These are phyloP conservation scores for Urosaurus nigricauda DNA, from an alignment of 2,797 vertebrate species.

Conservation along the genomic window DNA sequence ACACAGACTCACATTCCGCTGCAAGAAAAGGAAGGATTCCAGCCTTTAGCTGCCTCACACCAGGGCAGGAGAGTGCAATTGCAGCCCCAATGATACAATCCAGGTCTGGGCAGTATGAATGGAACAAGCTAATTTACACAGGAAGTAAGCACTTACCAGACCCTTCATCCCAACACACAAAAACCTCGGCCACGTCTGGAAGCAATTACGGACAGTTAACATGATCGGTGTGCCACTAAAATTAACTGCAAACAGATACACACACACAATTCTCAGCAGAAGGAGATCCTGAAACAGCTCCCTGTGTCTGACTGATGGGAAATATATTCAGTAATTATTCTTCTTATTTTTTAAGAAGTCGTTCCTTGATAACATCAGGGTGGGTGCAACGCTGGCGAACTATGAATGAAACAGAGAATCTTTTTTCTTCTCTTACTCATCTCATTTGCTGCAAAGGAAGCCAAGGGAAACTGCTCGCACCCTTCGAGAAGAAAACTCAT, in stretches of 20 bases:
- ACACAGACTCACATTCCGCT: too few species aligned
- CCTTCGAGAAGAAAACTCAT: not conserved
- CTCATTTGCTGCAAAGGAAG: slow-evolving; percentile 40
- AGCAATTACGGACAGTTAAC: slow-evolving; percentile 95
- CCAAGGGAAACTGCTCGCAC: not conserved
- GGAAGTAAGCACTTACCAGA: slow-evolving; percentile 93
- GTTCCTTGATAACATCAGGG: slow-evolving; percentile 76
- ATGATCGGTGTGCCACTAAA: slow-evolving; percentile 92
- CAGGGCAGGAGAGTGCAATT: slow-evolving; percentile 38
- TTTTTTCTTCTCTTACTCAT: slow-evolving; percentile 10
- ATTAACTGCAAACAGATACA: slow-evolving; percentile 88
- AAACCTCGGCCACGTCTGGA: slow-evolving; percentile 92
- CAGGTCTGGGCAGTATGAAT: slow-evolving; percentile 86
- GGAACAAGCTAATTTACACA: slow-evolving; percentile 91
- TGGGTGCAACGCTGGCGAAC: slow-evolving; percentile 65
- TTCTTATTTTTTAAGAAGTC: slow-evolving; percentile 72
- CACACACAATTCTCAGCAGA: slow-evolving; percentile 80
- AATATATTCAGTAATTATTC: slow-evolving; percentile 90
- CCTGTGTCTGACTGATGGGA: slow-evolving; percentile 83
- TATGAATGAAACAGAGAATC: slow-evolving; percentile 64
- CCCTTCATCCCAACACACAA: slow-evolving; percentile 88
- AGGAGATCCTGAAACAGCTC: slow-evolving; percentile 77
- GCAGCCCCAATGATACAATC: slow-evolving; percentile 84
- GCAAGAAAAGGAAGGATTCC: slow-evolving; percentile 46
- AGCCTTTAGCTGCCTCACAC: slow-evolving; percentile 45